Conservation (phyloP, 2,113 vertebrate species). For the Orthonyx spaldingii region DNA sequence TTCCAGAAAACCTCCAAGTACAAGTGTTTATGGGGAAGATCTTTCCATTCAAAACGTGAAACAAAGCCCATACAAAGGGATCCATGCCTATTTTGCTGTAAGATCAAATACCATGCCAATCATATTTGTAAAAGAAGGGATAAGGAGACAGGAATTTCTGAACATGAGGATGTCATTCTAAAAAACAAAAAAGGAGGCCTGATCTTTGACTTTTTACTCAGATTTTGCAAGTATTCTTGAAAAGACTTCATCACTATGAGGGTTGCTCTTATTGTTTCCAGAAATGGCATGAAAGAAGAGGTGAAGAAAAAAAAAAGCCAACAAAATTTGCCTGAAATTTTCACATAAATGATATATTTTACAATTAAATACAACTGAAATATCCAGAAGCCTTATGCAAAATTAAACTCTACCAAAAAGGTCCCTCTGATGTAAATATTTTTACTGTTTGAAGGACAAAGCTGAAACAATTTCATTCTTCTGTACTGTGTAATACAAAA, state of each 20-base stretch:
- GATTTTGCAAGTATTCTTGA: neutral
- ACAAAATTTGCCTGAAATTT: neutral
- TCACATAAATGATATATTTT: neutral
- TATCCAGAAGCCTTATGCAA: neutral
- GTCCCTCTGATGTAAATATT: neutral
- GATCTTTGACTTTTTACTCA: neutral
- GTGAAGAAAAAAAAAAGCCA: neutral
- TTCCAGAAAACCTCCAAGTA: neutral
- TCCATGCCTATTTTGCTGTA: neutral
- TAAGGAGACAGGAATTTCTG: neutral
- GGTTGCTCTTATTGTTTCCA: neutral
- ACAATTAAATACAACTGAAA: neutral
- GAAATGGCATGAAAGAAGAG: neutral
- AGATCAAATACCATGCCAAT: neutral
- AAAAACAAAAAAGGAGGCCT: neutral
- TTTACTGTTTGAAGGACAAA: neutral
- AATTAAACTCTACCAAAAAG: neutral
- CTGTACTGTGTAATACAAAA: neutral
- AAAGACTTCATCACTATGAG: neutral
- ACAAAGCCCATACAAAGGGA: neutral
- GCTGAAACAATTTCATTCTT: neutral
- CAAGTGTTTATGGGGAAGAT: neutral
- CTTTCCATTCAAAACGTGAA: neutral
- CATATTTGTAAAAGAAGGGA: neutral
- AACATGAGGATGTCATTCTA: neutral